phyloP scores from a whole-genome alignment of 1,140 invertebrate genomes.

The Ooceraea biroi region DNA sequence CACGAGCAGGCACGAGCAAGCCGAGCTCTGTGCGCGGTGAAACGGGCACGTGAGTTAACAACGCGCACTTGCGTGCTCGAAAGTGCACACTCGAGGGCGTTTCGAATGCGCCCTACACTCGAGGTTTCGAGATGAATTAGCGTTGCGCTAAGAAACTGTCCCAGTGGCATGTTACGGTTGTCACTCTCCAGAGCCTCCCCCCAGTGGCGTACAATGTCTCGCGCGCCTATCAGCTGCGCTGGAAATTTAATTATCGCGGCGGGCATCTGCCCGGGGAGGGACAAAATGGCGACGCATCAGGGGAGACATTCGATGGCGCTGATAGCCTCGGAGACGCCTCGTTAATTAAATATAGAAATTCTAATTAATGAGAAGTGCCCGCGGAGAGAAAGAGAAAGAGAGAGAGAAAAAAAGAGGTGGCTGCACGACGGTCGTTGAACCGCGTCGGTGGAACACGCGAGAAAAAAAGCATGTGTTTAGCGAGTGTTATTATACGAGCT shows the following conservation, averaged over 20 bases:
- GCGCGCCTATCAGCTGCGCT: conserved; percentile 29
- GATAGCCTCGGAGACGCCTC: conserved; percentile 67
- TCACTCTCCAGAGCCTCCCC: conserved; percentile 19
- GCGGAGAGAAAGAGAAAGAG: not conserved
- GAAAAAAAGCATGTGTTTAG: not conserved
- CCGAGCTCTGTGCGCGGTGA: not conserved
- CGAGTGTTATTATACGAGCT: not conserved
- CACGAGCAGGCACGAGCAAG: not conserved
- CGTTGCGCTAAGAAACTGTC: conserved; percentile 45
- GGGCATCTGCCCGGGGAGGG: conserved; percentile 1
- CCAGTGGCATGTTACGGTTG: conserved; percentile 21
- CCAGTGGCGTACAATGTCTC: not conserved
- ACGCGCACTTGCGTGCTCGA: conserved; percentile 59
- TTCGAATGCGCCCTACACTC: conserved; percentile 36
- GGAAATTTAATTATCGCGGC: conserved; percentile 54
- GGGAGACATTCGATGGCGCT: conserved; percentile 57
- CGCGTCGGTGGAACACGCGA: conserved; percentile 62
- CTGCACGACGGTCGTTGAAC: conserved; percentile 68
- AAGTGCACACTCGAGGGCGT: conserved; percentile 42
- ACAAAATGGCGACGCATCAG: conserved; percentile 46
- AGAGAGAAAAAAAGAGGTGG: conserved; percentile 47
- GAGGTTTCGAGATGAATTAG: conserved; percentile 45
- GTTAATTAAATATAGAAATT: conserved; percentile 69
- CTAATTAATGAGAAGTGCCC: conserved; percentile 66
- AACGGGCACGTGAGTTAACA: not conserved